phyloP scores from a whole-genome alignment of 2,113 vertebrate species.

The Rattus rattus region DNA sequence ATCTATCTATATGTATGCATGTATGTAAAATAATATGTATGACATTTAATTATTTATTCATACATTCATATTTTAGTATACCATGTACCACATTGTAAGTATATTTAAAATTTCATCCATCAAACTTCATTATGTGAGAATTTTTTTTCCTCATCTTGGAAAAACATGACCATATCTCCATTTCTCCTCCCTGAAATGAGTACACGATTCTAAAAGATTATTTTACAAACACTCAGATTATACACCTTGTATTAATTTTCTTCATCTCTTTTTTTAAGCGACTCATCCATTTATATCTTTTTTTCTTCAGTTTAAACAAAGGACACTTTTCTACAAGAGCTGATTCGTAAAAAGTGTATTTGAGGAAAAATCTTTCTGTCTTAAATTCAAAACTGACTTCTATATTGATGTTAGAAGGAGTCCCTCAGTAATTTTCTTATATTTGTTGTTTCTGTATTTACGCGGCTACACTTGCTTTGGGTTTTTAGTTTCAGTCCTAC shows the following conservation, averaged over 20 bases:
- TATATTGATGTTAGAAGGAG: not conserved
- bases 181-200: not conserved
- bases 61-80: not conserved
- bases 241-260: not conserved
- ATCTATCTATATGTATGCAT: no score
- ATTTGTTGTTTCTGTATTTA: constrained; percentile 28
- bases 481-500: constrained; percentile 19
- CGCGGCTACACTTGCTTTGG: not conserved
- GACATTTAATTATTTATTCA: not conserved
- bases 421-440: not conserved
- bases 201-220: not conserved
- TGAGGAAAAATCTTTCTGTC: not conserved
- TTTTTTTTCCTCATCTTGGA: not conserved
- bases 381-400: not conserved
- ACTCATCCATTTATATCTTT: not conserved
- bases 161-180: not conserved
- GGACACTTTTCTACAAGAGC: not conserved
- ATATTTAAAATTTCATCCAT: not conserved
- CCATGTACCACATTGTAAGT: not conserved
- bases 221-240: not conserved
- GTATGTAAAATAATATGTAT: no score
- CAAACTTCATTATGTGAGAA: not conserved
- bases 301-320: not conserved
- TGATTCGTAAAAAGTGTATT: not conserved
- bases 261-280: not conserved